Conservation (phyloP, 1,140 invertebrate species). For the Stegodyphus mimosarum region DNA sequence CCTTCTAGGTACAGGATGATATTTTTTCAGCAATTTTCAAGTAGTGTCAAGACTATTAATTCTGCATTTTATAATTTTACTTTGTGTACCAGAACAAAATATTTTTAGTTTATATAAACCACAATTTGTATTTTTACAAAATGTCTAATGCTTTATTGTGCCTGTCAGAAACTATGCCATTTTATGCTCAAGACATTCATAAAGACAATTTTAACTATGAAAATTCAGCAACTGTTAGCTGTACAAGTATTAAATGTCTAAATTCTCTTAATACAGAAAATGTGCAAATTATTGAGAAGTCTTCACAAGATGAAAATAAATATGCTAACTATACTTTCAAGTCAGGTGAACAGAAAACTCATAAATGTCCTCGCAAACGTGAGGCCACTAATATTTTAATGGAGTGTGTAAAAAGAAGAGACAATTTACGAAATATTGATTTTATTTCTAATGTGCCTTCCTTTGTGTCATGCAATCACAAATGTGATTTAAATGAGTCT, state of each 20-base stretch:
- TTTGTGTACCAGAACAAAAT: no score
- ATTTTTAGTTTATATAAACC: no score
- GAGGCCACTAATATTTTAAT: slow-evolving; percentile 38
- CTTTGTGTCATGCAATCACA: not conserved
- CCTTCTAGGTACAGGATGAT: no score
- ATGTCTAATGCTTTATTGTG: slow-evolving; percentile 43
- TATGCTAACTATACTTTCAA: not conserved
- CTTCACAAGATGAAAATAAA: slow-evolving; percentile 31
- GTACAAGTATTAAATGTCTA: not conserved
- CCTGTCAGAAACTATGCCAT: slow-evolving; percentile 14
- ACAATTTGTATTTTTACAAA: no score
- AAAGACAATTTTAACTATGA: not conserved
- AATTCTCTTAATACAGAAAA: not conserved
- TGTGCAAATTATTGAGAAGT: no score
- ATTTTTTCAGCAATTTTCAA: no score
- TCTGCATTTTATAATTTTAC: no score
- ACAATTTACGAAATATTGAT: slow-evolving; percentile 27
- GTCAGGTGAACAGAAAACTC: not conserved
- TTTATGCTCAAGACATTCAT: slow-evolving; percentile 28
- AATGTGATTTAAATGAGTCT: not conserved
- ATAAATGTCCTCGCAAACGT: slow-evolving; percentile 16
- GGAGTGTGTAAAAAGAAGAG: slow-evolving; percentile 37
- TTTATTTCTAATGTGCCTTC: slow-evolving; percentile 32
- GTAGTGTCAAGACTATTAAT: no score
- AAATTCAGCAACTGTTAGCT: not conserved